Evolutionary conservation across 2,113 vertebrate species (phyloP).

Genomic region (Microtus richardsoni): DNA sequence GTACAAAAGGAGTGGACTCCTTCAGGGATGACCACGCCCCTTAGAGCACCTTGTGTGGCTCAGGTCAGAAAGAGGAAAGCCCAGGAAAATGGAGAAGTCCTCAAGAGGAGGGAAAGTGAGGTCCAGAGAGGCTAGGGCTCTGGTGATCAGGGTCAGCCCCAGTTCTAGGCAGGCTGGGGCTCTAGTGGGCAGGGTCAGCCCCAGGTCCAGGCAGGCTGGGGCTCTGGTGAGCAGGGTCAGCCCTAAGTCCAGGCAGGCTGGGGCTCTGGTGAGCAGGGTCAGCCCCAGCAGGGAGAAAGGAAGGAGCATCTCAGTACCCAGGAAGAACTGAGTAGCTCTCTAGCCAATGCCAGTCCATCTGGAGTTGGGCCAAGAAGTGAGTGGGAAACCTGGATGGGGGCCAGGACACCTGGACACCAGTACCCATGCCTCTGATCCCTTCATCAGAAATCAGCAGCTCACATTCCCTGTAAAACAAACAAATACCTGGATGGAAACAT

Average conservation of each 20-base stretch:
- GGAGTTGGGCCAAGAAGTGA: neutral
- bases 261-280: no score
- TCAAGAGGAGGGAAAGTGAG: neutral
- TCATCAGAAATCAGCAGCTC: conserved; percentile 67
- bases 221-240: no score
- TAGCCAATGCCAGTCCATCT: neutral
- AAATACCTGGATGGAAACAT: conserved; percentile 67
- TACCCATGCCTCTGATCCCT: conserved; percentile 7
- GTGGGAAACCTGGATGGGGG: conserved; percentile 48
- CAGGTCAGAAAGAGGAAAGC: neutral
- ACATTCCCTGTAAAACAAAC: conserved; percentile 69
- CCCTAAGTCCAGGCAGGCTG: neutral
- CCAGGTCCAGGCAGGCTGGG: no score
- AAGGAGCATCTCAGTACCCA: neutral
- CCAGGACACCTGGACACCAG: conserved; percentile 18
- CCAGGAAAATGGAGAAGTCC: neutral
- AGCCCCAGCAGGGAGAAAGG: neutral
- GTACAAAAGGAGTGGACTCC: neutral
- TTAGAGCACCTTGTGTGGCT: neutral
- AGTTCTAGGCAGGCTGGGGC: neutral
- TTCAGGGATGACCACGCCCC: neutral
- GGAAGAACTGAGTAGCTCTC: no score
- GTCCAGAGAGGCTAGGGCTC: neutral
- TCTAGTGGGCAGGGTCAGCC: no score
- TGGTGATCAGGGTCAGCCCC: no score